Percentiles rank a stretch among this genome's conserved stretches.
phyloP scores from a whole-genome alignment of 2,113 vertebrate genomes.

The Pseudorhombus dupliciocellatus region DNA sequence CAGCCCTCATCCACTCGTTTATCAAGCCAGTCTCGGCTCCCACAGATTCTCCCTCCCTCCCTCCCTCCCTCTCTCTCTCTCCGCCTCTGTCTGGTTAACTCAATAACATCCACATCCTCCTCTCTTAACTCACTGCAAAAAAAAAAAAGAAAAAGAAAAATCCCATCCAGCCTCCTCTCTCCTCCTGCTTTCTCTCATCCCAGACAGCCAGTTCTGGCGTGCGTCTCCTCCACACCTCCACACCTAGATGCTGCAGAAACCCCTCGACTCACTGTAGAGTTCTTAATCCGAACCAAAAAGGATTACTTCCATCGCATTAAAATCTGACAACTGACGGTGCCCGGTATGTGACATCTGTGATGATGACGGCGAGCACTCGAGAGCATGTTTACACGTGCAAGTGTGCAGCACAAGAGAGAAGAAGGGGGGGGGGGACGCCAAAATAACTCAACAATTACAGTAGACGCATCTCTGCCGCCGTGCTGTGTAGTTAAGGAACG shows the following conservation, averaged over 20 bases:
- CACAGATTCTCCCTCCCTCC: slow-evolving; percentile 32
- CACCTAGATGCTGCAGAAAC: slow-evolving; percentile 22
- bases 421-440: background rate
- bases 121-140: slow-evolving; percentile 42
- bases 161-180: slow-evolving; percentile 1
- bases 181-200: slow-evolving; percentile 40
- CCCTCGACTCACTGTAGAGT: slow-evolving; percentile 19
- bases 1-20: slow-evolving; percentile 47
- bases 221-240: slow-evolving; percentile 42
- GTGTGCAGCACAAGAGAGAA: slow-evolving; percentile 10
- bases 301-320: slow-evolving; percentile 48
- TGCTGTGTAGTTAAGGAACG: slow-evolving; percentile 15
- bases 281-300: slow-evolving; percentile 51
- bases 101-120: slow-evolving; percentile 67
- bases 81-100: slow-evolving; percentile 69
- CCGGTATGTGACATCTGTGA: background rate
- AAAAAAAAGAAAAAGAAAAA: slow-evolving; percentile 10
- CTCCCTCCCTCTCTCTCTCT: slow-evolving; percentile 23
- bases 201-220: slow-evolving; percentile 25
- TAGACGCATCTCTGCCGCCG: slow-evolving; percentile 15
- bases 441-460: slow-evolving; percentile 37
- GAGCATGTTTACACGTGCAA: slow-evolving; percentile 21
- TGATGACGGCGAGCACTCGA: slow-evolving; percentile 19
- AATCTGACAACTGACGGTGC: slow-evolving; percentile 43
- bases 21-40: slow-evolving; percentile 37